Evolutionary conservation across 2,797 vertebrate species (phyloP).

Genomic region (Kryptopterus vitreolus): DNA sequence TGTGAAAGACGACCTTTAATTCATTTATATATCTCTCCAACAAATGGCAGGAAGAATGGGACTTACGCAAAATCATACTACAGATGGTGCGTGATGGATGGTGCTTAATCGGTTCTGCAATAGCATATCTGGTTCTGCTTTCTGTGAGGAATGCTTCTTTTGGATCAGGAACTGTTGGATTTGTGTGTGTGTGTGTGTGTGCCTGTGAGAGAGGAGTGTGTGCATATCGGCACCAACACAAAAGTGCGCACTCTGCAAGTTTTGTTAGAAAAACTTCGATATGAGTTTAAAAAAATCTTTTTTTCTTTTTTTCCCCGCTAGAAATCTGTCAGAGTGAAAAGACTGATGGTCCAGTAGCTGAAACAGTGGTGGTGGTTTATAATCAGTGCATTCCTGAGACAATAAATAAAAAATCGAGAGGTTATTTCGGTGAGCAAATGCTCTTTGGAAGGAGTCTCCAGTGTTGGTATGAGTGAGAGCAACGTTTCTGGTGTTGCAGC

Average conservation of each 20-base stretch:
- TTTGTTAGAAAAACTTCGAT: no score
- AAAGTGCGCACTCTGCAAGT: no score
- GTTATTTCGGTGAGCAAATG: not conserved
- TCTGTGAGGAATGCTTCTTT: not conserved
- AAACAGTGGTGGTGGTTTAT: not conserved
- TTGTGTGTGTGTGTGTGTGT: not conserved
- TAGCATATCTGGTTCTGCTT: not conserved
- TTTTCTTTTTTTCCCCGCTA: no score
- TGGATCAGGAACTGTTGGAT: not conserved
- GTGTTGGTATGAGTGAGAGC: not conserved
- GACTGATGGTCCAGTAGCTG: no score
- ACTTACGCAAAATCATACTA: no score
- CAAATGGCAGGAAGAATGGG: no score
- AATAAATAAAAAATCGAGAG: not conserved
- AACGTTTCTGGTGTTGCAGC: no score
- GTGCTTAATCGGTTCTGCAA: constrained; percentile 38
- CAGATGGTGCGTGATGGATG: not conserved
- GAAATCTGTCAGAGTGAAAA: no score
- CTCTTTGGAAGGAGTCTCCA: constrained; percentile 14
- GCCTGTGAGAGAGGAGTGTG: not conserved
- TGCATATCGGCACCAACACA: not conserved
- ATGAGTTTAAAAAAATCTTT: no score
- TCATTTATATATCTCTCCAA: no score
- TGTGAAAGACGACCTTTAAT: no score
- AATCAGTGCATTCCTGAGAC: not conserved